Evolutionary conservation across 2,888 invertebrate species (phyloP).

Genomic region (Lasioglossum villosulum): DNA sequence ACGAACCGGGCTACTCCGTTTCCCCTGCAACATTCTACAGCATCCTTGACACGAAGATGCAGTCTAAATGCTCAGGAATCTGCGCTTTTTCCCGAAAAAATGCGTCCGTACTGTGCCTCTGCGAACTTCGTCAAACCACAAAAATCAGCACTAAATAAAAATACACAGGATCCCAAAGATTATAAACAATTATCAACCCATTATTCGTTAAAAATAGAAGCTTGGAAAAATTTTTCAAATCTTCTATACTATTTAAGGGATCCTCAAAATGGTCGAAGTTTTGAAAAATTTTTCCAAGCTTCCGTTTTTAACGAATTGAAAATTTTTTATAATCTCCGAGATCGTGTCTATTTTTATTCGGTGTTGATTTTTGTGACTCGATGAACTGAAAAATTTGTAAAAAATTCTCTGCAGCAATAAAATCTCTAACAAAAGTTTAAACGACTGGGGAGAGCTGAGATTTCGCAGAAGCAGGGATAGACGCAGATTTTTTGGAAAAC

Average conservation of each 20-base stretch:
- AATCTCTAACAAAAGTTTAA: neutral
- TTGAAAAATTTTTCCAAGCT: no score
- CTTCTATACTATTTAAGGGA: no score
- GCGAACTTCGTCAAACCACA: neutral
- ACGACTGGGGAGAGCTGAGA: neutral
- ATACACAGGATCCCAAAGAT: no score
- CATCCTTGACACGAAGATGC: neutral
- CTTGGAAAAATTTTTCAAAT: neutral
- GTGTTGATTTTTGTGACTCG: no score
- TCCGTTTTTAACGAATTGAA: no score
- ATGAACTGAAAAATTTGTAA: neutral
- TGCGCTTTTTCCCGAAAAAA: neutral
- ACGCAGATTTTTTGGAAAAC: slow-evolving; percentile 18
- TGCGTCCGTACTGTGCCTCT: neutral
- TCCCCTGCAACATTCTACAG: slow-evolving; percentile 31
- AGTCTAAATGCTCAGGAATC: slow-evolving; percentile 5
- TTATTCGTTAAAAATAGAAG: neutral
- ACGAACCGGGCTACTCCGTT: slow-evolving; percentile 67
- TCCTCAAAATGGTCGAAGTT: no score
- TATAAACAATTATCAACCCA: no score
- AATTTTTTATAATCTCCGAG: no score
- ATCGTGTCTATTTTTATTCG: no score
- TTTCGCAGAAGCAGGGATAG: neutral
- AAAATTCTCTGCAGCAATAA: neutral
- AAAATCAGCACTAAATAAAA: neutral